phyloP scores from a whole-genome alignment of 2,113 vertebrate genomes.

The Trematomus loennbergii region DNA sequence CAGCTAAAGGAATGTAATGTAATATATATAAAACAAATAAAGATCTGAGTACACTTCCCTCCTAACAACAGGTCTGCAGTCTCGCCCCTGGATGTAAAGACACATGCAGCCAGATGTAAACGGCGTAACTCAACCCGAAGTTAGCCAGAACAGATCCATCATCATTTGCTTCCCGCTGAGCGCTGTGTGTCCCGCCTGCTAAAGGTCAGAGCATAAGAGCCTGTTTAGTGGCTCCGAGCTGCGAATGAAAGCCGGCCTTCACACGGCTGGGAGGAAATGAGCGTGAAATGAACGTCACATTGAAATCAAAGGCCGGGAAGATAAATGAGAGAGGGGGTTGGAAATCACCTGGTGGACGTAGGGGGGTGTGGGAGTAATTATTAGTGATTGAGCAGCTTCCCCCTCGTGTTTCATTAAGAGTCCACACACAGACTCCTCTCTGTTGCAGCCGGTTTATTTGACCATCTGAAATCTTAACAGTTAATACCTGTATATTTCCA shows the following conservation, averaged over 20 bases:
- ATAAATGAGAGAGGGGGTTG: constrained; percentile 65
- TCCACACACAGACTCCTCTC: constrained; percentile 71
- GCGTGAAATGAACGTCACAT: constrained; percentile 69
- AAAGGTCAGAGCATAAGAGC: constrained; percentile 68
- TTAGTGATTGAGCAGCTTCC: constrained; percentile 73
- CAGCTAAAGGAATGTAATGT: too few species aligned
- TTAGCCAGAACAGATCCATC: constrained; percentile 76
- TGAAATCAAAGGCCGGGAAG: constrained; percentile 73
- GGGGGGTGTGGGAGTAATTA: constrained; percentile 64
- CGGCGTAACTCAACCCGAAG: constrained; percentile 32
- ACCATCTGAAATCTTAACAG: constrained; percentile 79
- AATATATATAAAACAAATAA: too few species aligned
- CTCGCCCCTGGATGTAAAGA: background rate
- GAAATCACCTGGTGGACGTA: constrained; percentile 69
- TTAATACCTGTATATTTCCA: constrained; percentile 83
- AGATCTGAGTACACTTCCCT: too few species aligned
- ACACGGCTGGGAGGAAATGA: constrained; percentile 63
- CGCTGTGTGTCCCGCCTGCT: constrained; percentile 57
- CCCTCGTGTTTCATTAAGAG: constrained; percentile 70
- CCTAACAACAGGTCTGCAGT: constrained; percentile 27
- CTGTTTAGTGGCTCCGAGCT: constrained; percentile 55
- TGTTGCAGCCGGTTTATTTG: constrained; percentile 81
- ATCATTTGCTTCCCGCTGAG: constrained; percentile 72
- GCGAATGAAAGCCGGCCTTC: constrained; percentile 73
- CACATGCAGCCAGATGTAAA: constrained; percentile 27